These are phyloP conservation scores for Neosalanx taihuensis DNA, from an alignment of 2,797 vertebrate genomes.

Conservation along the genomic window DNA sequence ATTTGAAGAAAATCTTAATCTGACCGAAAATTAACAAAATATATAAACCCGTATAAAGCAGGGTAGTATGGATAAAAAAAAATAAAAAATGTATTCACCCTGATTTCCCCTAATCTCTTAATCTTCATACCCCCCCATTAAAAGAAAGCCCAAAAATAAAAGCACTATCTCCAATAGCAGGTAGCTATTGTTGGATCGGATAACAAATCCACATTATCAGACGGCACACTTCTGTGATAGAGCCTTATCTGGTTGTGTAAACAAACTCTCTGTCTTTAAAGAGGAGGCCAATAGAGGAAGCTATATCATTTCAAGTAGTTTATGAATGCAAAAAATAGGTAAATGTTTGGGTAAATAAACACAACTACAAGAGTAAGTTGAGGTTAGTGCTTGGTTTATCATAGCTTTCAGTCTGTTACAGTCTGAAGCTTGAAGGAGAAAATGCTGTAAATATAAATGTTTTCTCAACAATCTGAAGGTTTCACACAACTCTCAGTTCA, in stretches of 20 bases:
- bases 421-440: neutral
- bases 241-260: conserved; percentile 69
- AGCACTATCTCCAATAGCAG: conserved; percentile 23
- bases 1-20: no score
- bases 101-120: no score
- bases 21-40: no score
- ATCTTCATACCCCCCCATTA: neutral
- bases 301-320: conserved; percentile 24
- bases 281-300: conserved; percentile 35
- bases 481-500: neutral
- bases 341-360: neutral
- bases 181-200: conserved; percentile 59
- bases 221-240: conserved; percentile 67
- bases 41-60: no score
- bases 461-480: neutral
- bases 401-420: neutral
- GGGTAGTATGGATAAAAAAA: no score
- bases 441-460: neutral
- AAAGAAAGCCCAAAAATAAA: conserved; percentile 4
- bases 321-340: conserved; percentile 6
- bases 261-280: conserved; percentile 65
- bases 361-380: neutral
- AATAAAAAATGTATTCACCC: no score
- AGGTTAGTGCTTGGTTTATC: no score
- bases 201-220: conserved; percentile 55